Conservation (phyloP, 92 coral and sea anemone species). For the Zoanthus gigantus region DNA sequence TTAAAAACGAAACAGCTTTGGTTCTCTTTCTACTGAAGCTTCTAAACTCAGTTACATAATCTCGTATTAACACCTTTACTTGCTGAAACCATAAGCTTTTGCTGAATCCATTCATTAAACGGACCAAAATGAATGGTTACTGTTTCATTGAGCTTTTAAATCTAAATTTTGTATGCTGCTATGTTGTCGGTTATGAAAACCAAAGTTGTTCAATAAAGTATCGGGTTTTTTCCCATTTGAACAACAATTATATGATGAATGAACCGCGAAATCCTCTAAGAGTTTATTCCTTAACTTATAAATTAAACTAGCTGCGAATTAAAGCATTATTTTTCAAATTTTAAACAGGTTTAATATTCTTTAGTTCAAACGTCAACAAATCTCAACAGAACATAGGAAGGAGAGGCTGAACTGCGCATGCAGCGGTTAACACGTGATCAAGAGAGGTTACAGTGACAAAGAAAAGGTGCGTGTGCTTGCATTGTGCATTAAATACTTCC, state of each 20-base stretch:
- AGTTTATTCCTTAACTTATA: not conserved
- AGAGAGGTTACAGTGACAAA: not conserved
- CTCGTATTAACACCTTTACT: too few relatives aligned
- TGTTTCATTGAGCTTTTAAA: too few relatives aligned
- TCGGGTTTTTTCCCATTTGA: not conserved
- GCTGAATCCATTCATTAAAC: too few relatives aligned
- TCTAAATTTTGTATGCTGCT: too few relatives aligned
- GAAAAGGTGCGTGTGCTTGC: not conserved
- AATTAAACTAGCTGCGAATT: not conserved
- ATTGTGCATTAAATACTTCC: not conserved
- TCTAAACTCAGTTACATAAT: too few relatives aligned
- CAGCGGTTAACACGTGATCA: not conserved
- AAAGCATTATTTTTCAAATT: not conserved
- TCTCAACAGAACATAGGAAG: too few relatives aligned
- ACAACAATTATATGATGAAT: not conserved
- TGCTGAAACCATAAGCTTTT: too few relatives aligned
- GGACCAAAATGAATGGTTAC: too few relatives aligned
- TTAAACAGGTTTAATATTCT: not conserved
- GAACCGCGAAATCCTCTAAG: not conserved
- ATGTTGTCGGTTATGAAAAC: too few relatives aligned
- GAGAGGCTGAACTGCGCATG: not conserved
- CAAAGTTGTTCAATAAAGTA: too few relatives aligned
- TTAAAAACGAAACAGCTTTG: too few relatives aligned
- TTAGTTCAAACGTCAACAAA: not conserved
- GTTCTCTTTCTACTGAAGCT: too few relatives aligned